Percentiles rank a stretch among this genome's conserved stretches.
Conservation (phyloP, 2,888 invertebrate genomes). For the Dynastes hyllus region DNA sequence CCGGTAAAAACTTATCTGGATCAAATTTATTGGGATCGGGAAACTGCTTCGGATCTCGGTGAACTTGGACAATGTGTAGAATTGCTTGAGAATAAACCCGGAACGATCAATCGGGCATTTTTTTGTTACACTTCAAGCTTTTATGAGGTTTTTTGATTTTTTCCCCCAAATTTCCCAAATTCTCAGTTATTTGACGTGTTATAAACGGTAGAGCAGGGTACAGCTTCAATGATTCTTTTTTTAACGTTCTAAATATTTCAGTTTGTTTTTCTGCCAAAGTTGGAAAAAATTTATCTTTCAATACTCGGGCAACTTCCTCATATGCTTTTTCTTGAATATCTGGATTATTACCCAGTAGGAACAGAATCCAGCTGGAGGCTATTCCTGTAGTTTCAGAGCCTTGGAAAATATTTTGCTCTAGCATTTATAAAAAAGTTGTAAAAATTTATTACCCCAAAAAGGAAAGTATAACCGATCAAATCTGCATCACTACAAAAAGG, state of each 20-base stretch:
- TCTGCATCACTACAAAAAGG: slow-evolving; percentile 58
- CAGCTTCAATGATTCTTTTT: slow-evolving; percentile 74
- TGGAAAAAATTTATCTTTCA: slow-evolving; percentile 66
- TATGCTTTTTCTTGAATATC: slow-evolving; percentile 69
- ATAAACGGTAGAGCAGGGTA: slow-evolving; percentile 75
- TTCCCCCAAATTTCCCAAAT: too few relatives aligned
- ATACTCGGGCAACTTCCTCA: slow-evolving; percentile 72
- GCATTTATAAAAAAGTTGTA: too few relatives aligned
- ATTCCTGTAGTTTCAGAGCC: slow-evolving; percentile 65
- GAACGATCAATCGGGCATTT: slow-evolving; percentile 63
- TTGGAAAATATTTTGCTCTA: slow-evolving; percentile 59
- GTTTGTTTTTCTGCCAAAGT: slow-evolving; percentile 66
- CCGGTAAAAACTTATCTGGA: slow-evolving; percentile 67
- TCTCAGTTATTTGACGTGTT: slow-evolving; percentile 68
- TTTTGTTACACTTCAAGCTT: too few relatives aligned
- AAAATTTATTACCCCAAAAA: slow-evolving; percentile 43
- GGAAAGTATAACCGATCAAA: slow-evolving; percentile 66
- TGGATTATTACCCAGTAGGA: slow-evolving; percentile 61
- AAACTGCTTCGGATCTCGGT: slow-evolving; percentile 67
- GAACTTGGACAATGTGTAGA: slow-evolving; percentile 64
- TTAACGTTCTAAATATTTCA: slow-evolving; percentile 74
- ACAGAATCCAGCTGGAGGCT: slow-evolving; percentile 63
- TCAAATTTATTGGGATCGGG: slow-evolving; percentile 65
- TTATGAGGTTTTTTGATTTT: too few relatives aligned
- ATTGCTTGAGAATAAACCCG: slow-evolving; percentile 59